Evolutionary conservation across 1,140 invertebrate species (phyloP), one percentile per base, ranked within the genome.

Genomic region (Caerostris darwini): DNA sequence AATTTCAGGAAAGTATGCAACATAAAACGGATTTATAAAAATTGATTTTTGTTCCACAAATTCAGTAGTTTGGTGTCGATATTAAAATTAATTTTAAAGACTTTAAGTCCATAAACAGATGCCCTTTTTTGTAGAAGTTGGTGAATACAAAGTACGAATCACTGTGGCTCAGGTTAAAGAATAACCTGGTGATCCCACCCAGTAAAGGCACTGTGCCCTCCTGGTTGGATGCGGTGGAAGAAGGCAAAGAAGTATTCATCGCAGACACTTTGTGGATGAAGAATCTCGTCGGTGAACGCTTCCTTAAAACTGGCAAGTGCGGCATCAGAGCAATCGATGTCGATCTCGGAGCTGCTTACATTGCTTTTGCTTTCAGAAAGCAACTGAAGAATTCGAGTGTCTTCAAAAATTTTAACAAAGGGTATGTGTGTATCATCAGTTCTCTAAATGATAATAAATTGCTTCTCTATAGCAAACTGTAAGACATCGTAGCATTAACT

Each of bases 261-360:
- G 50, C 59, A n/a, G 64, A 69, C 3, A 17, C 19, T 17, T 58
- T 19, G 50, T 77, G 19, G 54, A n/a, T 90, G 88, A 34, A 34
- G 19, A 57, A 64, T 5, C 53, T 71, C 17, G 53, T 77, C 17
- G 88, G 88, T 3, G 67, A 90, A 19, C 17, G 88, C 6, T 90
- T 77, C 19, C 17, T 56, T 4, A 56, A 90, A 56, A 90, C 88
- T 54, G 88, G 88, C 56, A 90, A 90, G 56, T 90, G 88, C 14
- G 54, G 57, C 3, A 12, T 90, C 8, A 64, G 88, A 14, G 67
- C n/a, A 8, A 90, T 50, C 17, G 17, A 56, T 6, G 57, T 71
- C 3, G 50, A 71, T 56, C 71, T 90, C 7, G 61, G 88, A 0
- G 34, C 67, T 12, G 17, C 64, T 19, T 90, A 69, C 19, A 69